Conservation (phyloP, 2,888 invertebrate species). For the Leptinotarsa peninsularis region DNA sequence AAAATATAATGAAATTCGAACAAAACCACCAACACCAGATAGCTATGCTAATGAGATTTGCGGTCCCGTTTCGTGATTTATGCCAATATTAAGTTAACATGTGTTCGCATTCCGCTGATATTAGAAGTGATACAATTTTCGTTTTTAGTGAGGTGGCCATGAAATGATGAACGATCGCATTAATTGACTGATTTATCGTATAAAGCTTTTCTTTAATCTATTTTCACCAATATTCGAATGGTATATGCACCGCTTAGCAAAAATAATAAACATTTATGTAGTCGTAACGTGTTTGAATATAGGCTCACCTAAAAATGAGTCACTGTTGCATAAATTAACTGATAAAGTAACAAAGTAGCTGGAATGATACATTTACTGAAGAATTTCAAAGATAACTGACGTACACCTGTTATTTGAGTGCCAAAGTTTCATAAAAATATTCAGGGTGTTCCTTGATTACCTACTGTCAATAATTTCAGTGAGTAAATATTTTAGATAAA, state of each 20-base stretch:
- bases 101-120: constrained; percentile 22
- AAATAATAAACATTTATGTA: constrained; percentile 1
- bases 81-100: not conserved
- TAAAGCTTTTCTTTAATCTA: constrained; percentile 12
- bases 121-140: constrained; percentile 21
- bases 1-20: not conserved
- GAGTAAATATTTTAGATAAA: too few species aligned
- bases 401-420: not conserved
- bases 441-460: too few species aligned
- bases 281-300: not conserved
- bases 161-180: constrained; percentile 27
- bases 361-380: not conserved
- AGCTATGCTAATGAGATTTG: not conserved
- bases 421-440: too few species aligned
- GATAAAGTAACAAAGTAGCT: not conserved
- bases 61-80: not conserved
- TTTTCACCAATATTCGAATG: constrained; percentile 1
- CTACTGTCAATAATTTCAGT: too few species aligned
- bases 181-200: constrained; percentile 25
- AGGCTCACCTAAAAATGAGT: not conserved
- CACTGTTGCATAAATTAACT: not conserved
- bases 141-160: constrained; percentile 28
- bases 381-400: not conserved
- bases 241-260: not conserved
- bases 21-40: not conserved